phyloP scores from a whole-genome alignment of 2,797 vertebrate genomes.

The Enteromius unitaeniatus region DNA sequence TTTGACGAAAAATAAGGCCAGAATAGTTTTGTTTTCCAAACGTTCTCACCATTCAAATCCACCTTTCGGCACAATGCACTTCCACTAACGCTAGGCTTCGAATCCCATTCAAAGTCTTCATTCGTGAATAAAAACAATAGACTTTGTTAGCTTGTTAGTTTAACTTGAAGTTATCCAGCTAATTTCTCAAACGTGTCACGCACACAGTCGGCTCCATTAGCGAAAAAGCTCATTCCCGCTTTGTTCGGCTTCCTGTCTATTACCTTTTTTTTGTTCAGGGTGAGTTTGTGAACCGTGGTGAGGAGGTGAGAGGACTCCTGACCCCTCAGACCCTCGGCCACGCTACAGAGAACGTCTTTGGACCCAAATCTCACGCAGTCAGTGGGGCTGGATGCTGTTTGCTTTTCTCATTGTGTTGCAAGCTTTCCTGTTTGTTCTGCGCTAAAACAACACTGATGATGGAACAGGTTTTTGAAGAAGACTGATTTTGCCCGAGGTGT shows the following conservation, averaged over 20 bases:
- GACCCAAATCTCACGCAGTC: constrained; percentile 16
- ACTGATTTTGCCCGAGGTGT: not conserved
- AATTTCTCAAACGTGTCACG: constrained; percentile 34
- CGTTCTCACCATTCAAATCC: constrained; percentile 30
- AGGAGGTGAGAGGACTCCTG: constrained; percentile 28
- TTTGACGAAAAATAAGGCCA: constrained; percentile 10
- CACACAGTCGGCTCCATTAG: constrained; percentile 12
- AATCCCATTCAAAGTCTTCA: constrained; percentile 24
- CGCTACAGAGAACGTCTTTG: not conserved
- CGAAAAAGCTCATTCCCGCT: not conserved
- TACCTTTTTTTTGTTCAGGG: constrained; percentile 1
- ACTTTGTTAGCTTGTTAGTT: constrained; percentile 47
- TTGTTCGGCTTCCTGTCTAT: constrained; percentile 16
- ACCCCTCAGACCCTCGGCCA: constrained; percentile 18
- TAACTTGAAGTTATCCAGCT: constrained; percentile 23
- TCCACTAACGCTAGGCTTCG: constrained; percentile 1
- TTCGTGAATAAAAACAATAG: constrained; percentile 9
- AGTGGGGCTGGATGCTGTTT: constrained; percentile 41
- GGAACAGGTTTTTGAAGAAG: constrained; percentile 31
- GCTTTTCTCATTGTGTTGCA: constrained; percentile 49
- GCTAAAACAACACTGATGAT: constrained; percentile 31
- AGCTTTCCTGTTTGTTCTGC: constrained; percentile 59
- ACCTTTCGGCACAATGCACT: constrained; percentile 28
- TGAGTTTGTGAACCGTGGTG: constrained; percentile 20
- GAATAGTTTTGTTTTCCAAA: constrained; percentile 2